Percentiles rank a stretch among this genome's conserved stretches.
phyloP scores from a whole-genome alignment of 1,140 invertebrate species.

The Drosophila mauritiana region DNA sequence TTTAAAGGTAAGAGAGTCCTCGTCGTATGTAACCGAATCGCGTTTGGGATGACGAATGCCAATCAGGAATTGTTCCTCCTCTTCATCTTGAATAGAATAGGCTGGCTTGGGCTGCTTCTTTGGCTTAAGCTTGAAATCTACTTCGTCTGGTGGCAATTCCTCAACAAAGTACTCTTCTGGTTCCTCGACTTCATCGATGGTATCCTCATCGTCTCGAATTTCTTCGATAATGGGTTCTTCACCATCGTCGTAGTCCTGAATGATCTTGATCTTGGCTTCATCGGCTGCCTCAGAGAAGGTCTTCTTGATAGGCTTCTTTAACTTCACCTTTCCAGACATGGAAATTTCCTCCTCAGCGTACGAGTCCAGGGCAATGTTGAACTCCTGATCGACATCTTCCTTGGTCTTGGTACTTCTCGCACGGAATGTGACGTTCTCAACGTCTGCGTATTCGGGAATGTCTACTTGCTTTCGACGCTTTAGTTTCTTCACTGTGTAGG shows the following conservation, averaged over 20 bases:
- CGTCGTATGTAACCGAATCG: conserved; percentile 83
- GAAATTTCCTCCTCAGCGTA: conserved; percentile 94
- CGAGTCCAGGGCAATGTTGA: conserved; percentile 92
- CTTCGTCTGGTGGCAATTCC: conserved; percentile 85
- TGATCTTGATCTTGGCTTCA: conserved; percentile 90
- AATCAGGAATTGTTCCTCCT: conserved; percentile 87
- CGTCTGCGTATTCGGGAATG: conserved; percentile 89
- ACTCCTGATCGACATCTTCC: conserved; percentile 94
- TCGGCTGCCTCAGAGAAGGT: conserved; percentile 90
- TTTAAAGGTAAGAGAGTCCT: conserved; percentile 86
- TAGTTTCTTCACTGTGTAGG: conserved; percentile 90
- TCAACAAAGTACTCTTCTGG: conserved; percentile 86
- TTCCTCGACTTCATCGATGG: conserved; percentile 88
- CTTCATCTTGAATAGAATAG: conserved; percentile 81
- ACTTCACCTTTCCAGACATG: conserved; percentile 91
- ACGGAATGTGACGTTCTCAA: conserved; percentile 90
- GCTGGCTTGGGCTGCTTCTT: conserved; percentile 82
- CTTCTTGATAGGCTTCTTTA: conserved; percentile 89
- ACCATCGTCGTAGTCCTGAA: conserved; percentile 89
- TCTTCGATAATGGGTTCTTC: conserved; percentile 89
- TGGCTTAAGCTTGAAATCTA: conserved; percentile 86
- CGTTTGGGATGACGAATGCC: conserved; percentile 85
- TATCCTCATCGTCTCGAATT: conserved; percentile 88
- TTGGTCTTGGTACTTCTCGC: conserved; percentile 89
- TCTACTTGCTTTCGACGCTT: conserved; percentile 87